These are phyloP conservation scores for Apamea epomidion DNA, from an alignment of 2,888 invertebrate species.

Conservation along the genomic window DNA sequence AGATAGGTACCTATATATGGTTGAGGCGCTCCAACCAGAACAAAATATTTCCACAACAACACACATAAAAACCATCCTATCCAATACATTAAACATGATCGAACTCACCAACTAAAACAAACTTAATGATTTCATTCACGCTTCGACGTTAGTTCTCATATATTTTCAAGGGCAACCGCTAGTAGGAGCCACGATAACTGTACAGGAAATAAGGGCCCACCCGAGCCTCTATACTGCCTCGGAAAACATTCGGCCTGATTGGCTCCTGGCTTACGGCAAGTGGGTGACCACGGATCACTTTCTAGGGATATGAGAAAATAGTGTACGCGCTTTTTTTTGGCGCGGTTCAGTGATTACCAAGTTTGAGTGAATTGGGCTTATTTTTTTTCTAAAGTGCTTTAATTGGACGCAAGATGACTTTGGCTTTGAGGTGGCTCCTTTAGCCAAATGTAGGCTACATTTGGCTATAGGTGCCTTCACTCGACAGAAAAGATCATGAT, in stretches of 20 bases:
- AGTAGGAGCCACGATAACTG: conserved; percentile 74
- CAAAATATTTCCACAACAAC: neutral
- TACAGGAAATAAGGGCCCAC: conserved; percentile 86
- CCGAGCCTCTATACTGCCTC: conserved; percentile 83
- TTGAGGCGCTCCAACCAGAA: neutral
- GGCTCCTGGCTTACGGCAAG: conserved; percentile 78
- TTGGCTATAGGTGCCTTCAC: too few relatives aligned
- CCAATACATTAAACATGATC: neutral
- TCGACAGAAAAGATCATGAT: neutral
- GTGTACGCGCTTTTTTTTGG: conserved; percentile 14
- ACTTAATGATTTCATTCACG: neutral
- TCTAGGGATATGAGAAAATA: conserved; percentile 40
- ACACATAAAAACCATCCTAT: neutral
- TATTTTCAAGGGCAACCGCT: conserved; percentile 8
- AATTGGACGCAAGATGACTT: neutral
- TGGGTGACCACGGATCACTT: conserved; percentile 63
- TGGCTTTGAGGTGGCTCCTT: neutral
- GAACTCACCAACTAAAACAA: neutral
- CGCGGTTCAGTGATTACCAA: neutral
- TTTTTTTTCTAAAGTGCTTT: neutral
- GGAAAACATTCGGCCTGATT: conserved; percentile 87
- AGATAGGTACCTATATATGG: too few relatives aligned
- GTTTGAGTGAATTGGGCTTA: conserved; percentile 8
- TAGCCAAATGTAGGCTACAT: neutral
- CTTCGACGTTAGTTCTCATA: neutral